Base-by-base conservation (phyloP, 2,888 invertebrate genomes). In the Tupiocoris notatus region DNA sequence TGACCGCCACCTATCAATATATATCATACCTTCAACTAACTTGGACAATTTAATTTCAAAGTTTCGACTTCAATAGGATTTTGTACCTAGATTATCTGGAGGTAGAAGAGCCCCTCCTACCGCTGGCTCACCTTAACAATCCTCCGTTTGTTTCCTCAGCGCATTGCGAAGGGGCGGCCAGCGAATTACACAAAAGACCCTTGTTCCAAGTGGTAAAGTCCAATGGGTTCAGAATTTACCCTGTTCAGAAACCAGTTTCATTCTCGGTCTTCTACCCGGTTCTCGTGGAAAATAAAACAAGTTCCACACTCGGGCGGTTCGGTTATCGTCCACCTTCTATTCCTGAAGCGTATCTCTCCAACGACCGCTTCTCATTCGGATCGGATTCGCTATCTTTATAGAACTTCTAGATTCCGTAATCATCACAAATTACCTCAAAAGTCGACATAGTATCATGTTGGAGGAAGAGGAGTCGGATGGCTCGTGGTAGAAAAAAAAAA, bases 11-110 rank as follows among this genome's bases (percentile, higher is more conserved):
- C 73, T 73, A 63, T 73, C 73, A 73, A 73, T 73, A 63, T 70
- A 70, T 73, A 73, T 73, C 73, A 73, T 73, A 54, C 73, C 73
- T 63, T 54, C 22, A 63, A 73, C 61, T 54, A 73, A 73, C 73
- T 73, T 56, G 73, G 73, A 64, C 63, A 39, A 73, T 73, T 73
- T 73, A 73, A 73, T 73, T 73, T 73, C 73, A 73, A 73, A 73
- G 73, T 73, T 73, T 73, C 63, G 63, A 73, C 64, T 73, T 23
- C 63, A 62, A 62, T 63, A 63, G 73, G 73, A 73, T 73, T 73
- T 73, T 73, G 73, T 73, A 64, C 63, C 73, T 54, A 73, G 73
- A 73, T 73, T 63, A 73, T 73, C 73, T 63, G n/a, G 21, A 39
- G 39, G 39, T 39, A 39, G 12, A 12, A 39, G 39, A 3, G 16